Evolutionary conservation across 1,140 invertebrate genomes (phyloP), one percentile per base, ranked within the genome.

Genomic region (Brachionus plicatilis): DNA sequence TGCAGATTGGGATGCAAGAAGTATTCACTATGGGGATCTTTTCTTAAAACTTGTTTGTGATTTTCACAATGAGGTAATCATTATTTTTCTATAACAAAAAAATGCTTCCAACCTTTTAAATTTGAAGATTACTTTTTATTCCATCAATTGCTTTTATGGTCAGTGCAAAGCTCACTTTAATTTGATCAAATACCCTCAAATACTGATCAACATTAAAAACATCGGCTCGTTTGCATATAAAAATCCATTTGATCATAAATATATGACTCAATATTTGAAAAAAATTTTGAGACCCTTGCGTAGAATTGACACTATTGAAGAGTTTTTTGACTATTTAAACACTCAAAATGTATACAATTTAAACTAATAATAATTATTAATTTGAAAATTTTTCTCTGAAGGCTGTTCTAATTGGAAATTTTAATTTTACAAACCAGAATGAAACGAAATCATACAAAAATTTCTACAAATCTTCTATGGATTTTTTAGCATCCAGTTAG

Each of bases 141-240:
- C 72, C 1, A 50, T 76, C n/a, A 76, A 76, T 29, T 76, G 72
- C 20, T 76, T 76, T 50, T 27, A 76, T 50, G 72, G 72, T 27
- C 43, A 76, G 12, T 76, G 72, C 45, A 47, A 47, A 27, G 8
- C 43, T 8, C 72, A 76, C 17, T 76, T 76, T 76, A 76, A 76
- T 47, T 50, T 76, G 20, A 29, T 50, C 50, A 76, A 76, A 76
- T 76, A 76, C 27, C 72, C 72, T 50, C 72, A 76, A 50, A 37
- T 76, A 12, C 50, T 76, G 20, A 50, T 76, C 11, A 47, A 53
- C 27, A 76, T 76, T 5, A 47, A 29, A 50, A 20, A 76, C 27
- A 11, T 33, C 0, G 72, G 72, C 9, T 50, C 72, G 50, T 53
- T 37, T 47, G 27, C 72, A 12, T 76, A 76, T 17, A 76, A 76